Percentiles rank a stretch among this genome's conserved stretches.
Conservation (phyloP, 2,888 invertebrate genomes). For the Dugesia japonica region DNA sequence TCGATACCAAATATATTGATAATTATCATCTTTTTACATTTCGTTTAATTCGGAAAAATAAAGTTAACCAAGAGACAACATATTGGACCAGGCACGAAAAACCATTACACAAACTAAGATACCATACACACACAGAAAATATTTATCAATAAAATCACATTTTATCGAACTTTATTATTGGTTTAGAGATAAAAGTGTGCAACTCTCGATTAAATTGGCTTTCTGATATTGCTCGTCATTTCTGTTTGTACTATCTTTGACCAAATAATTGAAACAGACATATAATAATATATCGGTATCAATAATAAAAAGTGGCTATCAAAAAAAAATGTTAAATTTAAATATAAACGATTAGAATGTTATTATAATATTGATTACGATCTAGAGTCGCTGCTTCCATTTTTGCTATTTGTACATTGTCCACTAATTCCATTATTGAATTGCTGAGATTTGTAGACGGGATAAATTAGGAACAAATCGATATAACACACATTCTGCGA, state of each 20-base stretch:
- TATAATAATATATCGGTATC: background rate
- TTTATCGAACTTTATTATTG: too few species aligned
- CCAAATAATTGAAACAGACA: background rate
- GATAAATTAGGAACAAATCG: too few species aligned
- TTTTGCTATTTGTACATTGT: too few species aligned
- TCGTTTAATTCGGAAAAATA: background rate
- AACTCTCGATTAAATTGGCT: background rate
- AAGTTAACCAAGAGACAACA: conserved; percentile 11
- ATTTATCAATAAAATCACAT: too few species aligned
- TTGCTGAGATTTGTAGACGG: too few species aligned
- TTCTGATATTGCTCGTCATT: background rate
- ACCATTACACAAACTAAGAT: background rate
- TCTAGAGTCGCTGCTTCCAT: background rate
- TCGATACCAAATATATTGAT: conserved; percentile 4
- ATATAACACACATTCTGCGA: too few species aligned
- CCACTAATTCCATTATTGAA: too few species aligned
- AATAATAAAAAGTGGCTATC: background rate
- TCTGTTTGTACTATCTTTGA: background rate
- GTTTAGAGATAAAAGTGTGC: too few species aligned
- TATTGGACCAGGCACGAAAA: conserved; percentile 13
- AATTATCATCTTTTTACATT: conserved; percentile 1
- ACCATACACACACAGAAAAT: background rate
- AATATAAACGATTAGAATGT: background rate
- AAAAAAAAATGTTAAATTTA: background rate
- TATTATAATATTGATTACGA: background rate